These are phyloP conservation scores for Picathartes gymnocephalus DNA, from an alignment of 2,113 vertebrate species.

Conservation along the genomic window DNA sequence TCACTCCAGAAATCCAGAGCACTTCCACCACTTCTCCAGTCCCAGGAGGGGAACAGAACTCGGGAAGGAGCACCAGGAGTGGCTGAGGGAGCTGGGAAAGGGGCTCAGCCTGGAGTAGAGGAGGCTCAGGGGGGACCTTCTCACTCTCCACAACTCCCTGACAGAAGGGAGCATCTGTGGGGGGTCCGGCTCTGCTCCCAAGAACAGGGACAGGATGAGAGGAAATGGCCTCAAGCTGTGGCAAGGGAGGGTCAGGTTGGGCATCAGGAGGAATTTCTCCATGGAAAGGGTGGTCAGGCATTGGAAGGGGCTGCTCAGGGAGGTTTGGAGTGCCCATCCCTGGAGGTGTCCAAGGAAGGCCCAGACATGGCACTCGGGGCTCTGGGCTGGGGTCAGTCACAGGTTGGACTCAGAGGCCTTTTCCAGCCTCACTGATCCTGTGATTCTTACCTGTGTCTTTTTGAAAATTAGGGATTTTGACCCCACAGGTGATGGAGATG, in stretches of 20 bases:
- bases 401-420: not conserved
- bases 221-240: accelerated
- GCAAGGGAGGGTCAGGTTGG: accelerated
- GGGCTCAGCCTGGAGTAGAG: not conserved
- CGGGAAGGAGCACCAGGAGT: not conserved
- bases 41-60: not conserved
- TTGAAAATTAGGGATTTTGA: not conserved
- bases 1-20: not conserved
- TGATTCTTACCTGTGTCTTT: not conserved
- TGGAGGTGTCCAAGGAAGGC: not conserved
- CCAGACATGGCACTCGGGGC: accelerated
- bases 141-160: not conserved
- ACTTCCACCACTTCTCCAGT: accelerated
- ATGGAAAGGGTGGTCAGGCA: accelerated
- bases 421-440: not conserved
- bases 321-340: not conserved
- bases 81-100: not conserved
- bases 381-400: not conserved
- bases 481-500: not conserved
- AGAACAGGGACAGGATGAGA: not conserved
- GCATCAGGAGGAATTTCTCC: accelerated
- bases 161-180: not conserved
- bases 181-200: not conserved
- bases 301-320: not conserved
- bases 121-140: not conserved